Conservation (phyloP, 1,140 invertebrate species). For the Conus betulinus region DNA sequence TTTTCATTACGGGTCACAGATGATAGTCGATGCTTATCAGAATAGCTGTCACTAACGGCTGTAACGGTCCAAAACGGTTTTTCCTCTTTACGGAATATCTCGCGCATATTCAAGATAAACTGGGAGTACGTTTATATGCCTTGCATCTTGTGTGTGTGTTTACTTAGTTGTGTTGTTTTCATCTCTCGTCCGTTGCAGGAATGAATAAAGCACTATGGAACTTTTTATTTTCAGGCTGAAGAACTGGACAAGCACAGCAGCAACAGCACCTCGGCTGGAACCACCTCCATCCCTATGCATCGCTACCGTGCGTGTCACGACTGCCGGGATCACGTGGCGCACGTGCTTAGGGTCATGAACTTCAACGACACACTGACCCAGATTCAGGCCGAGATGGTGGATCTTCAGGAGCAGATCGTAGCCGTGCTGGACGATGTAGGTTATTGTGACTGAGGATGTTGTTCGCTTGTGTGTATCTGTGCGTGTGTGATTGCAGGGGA, state of each 20-base stretch:
- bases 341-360: slow-evolving; percentile 16
- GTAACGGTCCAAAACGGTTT: no score
- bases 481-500: not conserved
- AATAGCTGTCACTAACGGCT: no score
- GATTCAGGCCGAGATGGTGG: slow-evolving; percentile 24
- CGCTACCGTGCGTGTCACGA: slow-evolving; percentile 22
- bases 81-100: no score
- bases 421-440: slow-evolving; percentile 31
- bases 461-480: not conserved
- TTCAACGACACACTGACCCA: slow-evolving; percentile 32
- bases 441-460: not conserved
- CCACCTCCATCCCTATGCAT: not conserved
- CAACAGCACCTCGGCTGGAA: not conserved
- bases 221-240: not conserved
- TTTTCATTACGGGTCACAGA: no score
- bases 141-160: no score
- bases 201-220: no score
- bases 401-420: slow-evolving; percentile 27
- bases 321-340: not conserved
- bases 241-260: slow-evolving; percentile 27
- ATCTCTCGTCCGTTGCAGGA: no score
- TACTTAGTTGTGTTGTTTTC: no score
- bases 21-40: no score
- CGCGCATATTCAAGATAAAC: no score
- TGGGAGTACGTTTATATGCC: no score